Evolutionary conservation across 2,113 vertebrate species (phyloP).

Genomic region (Podiceps cristatus): DNA sequence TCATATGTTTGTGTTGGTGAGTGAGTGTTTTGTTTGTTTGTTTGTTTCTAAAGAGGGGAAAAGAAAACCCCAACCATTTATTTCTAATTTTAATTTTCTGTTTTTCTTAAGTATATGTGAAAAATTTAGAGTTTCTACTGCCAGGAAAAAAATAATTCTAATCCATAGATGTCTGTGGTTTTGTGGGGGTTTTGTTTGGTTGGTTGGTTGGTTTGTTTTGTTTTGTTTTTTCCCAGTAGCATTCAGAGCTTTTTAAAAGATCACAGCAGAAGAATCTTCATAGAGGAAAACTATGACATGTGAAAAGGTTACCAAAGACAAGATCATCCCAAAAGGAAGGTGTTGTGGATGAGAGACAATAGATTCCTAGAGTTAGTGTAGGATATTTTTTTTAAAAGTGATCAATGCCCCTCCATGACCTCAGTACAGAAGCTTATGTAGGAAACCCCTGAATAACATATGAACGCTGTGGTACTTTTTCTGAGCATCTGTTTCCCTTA

Average conservation of each 20-base stretch:
- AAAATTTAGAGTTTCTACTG: not conserved
- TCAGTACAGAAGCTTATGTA: not conserved
- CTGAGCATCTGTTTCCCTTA: not conserved
- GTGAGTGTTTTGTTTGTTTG: too few species aligned
- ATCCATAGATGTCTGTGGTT: not conserved
- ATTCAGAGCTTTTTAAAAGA: not conserved
- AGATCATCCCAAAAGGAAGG: not conserved
- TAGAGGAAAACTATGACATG: not conserved
- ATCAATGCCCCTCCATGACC: not conserved
- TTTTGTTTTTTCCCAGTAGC: not conserved
- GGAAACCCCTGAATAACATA: not conserved
- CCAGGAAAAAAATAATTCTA: not conserved
- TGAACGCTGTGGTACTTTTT: not conserved
- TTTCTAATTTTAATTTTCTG: too few species aligned
- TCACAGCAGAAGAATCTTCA: not conserved
- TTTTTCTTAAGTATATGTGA: not conserved
- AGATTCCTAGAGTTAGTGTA: not conserved
- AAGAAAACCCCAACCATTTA: too few species aligned
- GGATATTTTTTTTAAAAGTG: not conserved
- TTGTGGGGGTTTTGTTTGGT: too few species aligned
- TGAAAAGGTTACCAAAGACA: not conserved
- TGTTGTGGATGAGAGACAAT: not conserved
- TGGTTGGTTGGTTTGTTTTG: too few species aligned
- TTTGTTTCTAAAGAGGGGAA: not conserved
- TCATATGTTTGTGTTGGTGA: not conserved